Conservation (phyloP, 2,888 invertebrate species). For the Torymus aiolomorphi region DNA sequence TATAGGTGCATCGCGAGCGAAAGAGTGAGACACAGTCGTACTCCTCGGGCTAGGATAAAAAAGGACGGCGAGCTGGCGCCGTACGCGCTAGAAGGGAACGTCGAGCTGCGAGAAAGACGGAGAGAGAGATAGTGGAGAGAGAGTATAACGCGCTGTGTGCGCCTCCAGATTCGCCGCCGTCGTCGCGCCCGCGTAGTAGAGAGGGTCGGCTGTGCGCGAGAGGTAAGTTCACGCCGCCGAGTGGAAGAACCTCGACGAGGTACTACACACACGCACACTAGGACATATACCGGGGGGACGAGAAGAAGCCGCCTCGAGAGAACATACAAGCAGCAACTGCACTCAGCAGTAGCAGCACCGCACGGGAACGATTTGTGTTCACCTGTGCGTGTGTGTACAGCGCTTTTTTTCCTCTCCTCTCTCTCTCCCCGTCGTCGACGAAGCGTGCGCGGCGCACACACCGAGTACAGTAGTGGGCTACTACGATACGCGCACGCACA, state of each 20-base stretch:
- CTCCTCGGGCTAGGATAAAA: no score
- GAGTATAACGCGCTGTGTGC: not conserved
- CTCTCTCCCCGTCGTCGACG: not conserved
- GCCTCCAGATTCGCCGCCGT: not conserved
- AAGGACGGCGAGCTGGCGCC: not conserved
- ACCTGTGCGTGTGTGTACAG: no score
- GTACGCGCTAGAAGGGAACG: not conserved
- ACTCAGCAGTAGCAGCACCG: not conserved
- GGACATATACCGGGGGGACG: no score
- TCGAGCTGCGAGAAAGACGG: not conserved
- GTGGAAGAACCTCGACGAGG: slow-evolving; percentile 1
- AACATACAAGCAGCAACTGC: not conserved
- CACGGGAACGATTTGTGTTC: not conserved
- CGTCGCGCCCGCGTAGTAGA: no score
- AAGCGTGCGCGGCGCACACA: not conserved
- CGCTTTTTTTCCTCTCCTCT: no score
- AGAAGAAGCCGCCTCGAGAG: no score
- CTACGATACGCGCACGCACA: not conserved
- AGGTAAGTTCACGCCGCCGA: not conserved
- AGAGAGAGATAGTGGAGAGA: slow-evolving; percentile 5
- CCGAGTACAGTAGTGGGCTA: not conserved
- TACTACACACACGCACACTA: no score
- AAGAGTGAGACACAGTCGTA: no score
- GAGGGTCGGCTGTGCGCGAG: no score
- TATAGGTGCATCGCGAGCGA: no score